A percentile compares a stretch with the other conserved stretches of the same genome.
Evolutionary conservation across 2,113 vertebrate species (phyloP).

Genomic region (Crotalus helleri): DNA sequence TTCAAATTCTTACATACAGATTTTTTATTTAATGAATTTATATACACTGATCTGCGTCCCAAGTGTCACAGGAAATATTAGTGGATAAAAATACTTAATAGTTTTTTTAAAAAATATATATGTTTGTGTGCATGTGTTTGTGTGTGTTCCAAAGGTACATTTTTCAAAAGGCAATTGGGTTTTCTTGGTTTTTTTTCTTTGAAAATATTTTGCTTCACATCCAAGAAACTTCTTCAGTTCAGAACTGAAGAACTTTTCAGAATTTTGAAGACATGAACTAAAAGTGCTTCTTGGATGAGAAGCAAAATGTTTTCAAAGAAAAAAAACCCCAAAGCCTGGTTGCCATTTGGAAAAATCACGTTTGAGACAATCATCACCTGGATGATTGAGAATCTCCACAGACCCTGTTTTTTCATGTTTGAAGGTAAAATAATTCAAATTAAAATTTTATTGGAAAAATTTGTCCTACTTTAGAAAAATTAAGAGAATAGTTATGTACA

Average conservation of each 20-base stretch:
- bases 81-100: background rate
- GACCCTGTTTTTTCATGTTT: background rate
- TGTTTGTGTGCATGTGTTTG: no score
- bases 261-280: background rate
- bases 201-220: background rate
- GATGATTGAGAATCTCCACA: background rate
- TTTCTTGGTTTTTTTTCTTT: background rate
- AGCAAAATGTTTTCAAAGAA: background rate
- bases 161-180: background rate
- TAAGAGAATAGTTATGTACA: background rate
- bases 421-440: background rate
- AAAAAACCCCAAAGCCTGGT: background rate
- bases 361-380: background rate
- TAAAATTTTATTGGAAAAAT: background rate
- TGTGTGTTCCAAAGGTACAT: background rate
- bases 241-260: background rate
- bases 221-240: background rate
- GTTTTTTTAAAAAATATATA: background rate
- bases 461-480: background rate
- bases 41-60: background rate
- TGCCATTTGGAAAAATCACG: background rate
- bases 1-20: background rate
- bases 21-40: background rate
- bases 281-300: background rate
- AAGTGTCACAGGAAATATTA: background rate